Evolutionary conservation across 1,140 invertebrate species (phyloP), one percentile per base, ranked within the genome.

Genomic region (Drosophila subobscura): DNA sequence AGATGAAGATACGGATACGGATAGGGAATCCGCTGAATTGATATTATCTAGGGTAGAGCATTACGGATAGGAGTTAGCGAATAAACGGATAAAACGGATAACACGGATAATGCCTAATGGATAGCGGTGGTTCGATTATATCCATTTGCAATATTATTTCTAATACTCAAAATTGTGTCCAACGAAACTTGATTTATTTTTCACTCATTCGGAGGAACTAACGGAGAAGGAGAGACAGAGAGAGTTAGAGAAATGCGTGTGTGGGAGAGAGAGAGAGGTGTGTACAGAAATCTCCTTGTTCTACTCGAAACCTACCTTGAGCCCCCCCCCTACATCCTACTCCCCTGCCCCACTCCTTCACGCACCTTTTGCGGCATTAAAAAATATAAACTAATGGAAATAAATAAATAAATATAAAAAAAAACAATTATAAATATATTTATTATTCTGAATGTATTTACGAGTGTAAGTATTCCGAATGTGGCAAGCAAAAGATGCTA

Each of bases 401-500:
- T 56, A 60, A 33, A 54, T 33, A 14, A 51, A 27, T 51, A 33
- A 56, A 74, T 66, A 73, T 59, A 71, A 79, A 74, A 79, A 73
- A 74, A 79, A 73, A 79, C 71, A 80, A 80, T 72, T 64, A 58
- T 55, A 57, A 20, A 63, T 22, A 64, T 64, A 68, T 81, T 74
- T 71, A 74, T 81, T 81, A 81, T 79, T 37, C 33, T 37, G 33
- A 37, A 37, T 37, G 33, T 37, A 37, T 37, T 37, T 37, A 12
- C 33, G 33, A 37, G 33, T n/a, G n/a, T n/a, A n/a, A n/a, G n/a
- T 37, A 37, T 37, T 37, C 33, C 12, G 51, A 76, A 72, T 64
- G 51, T 57, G 66, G 66, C 59, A 53, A 59, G 33, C 54, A 46
- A 57, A 6, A 42, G 27, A 54, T 76, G 79, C 77, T 20, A 84